Evolutionary conservation across 2,888 invertebrate genomes (phyloP), one percentile per base, ranked within the genome.

Genomic region (Vandiemenella viatica): DNA sequence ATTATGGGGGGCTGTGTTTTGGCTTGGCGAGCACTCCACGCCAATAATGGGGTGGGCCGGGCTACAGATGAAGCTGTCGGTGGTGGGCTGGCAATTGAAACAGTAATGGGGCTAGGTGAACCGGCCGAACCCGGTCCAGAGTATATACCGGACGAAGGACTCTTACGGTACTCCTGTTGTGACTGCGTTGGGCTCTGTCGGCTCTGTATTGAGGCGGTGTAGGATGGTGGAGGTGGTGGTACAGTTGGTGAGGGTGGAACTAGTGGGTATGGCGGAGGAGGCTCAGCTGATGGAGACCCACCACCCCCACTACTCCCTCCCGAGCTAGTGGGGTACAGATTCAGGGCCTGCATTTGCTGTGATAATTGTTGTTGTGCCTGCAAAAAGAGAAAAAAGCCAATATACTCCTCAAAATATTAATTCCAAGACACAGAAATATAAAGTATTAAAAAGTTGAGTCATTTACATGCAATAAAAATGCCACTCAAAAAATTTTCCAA

Each of bases 1-100:
- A 95, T 92, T 56, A 95, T 88, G 6, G 92, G 91, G 44, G 90
- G 85, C 61, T 91, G 91, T 17, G 90, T 83, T 61, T 84, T 87
- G 37, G 89, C 82, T 65, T 92, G 92, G 45, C 85, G 72, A 48
- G 88, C 85, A 49, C 83, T 82, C 80, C 90, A 86, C 43, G 87
- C 83, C 63, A 82, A 83, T 48, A 86, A 70, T 4, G 91, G 87
- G 54, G 87, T 83, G 4, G 88, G 86, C 55, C 86, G 73, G 38
- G 82, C 77, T 75, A 82, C 60, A 13, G 58, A 56, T 10, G 60
- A 77, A 7, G 76, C 73, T 37, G 77, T 70, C 45, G 79, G 69
- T 5, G 74, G 67, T 45, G 76, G 73, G 45, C 79, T 76, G 22
- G 78, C 71, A 17, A 75, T 74, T 37, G 80, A 75, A 43, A 82